Evolutionary conservation across 2,888 invertebrate species (phyloP).

Genomic region (Andrena fulva): DNA sequence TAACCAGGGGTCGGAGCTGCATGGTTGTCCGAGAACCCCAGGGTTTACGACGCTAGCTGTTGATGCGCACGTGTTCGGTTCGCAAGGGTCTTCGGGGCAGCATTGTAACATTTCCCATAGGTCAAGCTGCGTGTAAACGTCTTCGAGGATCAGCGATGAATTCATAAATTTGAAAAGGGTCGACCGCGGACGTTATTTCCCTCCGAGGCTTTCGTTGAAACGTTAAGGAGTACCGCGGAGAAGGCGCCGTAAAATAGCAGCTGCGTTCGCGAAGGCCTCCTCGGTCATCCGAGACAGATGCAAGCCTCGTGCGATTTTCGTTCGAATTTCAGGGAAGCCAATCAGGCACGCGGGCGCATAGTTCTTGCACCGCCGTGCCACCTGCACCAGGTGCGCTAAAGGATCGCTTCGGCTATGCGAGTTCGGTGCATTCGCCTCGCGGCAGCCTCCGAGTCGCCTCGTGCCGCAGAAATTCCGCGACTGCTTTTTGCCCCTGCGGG

Average conservation of each 20-base stretch:
- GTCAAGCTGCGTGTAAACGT: too few relatives aligned
- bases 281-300: slow-evolving; percentile 32
- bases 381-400: slow-evolving; percentile 61
- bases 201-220: neutral
- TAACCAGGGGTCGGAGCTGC: too few relatives aligned
- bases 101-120: too few relatives aligned
- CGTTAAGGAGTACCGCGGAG: neutral
- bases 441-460: slow-evolving; percentile 35
- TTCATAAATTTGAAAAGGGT: too few relatives aligned
- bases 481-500: slow-evolving; percentile 3
- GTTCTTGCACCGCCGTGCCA: slow-evolving; percentile 36
- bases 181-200: too few relatives aligned
- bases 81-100: too few relatives aligned
- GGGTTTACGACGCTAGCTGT: too few relatives aligned
- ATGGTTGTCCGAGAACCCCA: too few relatives aligned
- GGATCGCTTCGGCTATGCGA: slow-evolving; percentile 38
- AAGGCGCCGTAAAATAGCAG: neutral
- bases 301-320: slow-evolving; percentile 47
- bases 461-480: slow-evolving; percentile 41
- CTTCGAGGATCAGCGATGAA: too few relatives aligned
- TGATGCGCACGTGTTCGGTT: too few relatives aligned
- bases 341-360: slow-evolving; percentile 41
- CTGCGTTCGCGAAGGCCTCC: slow-evolving; percentile 7
- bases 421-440: slow-evolving; percentile 53
- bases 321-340: slow-evolving; percentile 61